phyloP scores from a whole-genome alignment of 2,888 invertebrate species.

The Callyntrura sp. region DNA sequence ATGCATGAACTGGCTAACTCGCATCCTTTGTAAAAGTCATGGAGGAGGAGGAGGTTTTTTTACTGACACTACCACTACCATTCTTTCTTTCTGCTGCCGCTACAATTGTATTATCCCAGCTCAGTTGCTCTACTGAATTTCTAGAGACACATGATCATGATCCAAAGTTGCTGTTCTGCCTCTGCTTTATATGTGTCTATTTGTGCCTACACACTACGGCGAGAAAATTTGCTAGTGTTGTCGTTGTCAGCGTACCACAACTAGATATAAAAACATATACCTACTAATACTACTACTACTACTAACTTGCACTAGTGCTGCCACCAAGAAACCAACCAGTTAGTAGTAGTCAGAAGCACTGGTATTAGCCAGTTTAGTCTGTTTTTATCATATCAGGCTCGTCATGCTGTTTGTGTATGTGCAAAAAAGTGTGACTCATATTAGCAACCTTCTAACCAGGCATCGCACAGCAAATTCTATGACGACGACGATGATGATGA shows the following conservation, averaged over 20 bases:
- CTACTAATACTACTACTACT: slow-evolving; percentile 4
- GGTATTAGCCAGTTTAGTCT: slow-evolving; percentile 52
- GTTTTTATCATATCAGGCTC: neutral
- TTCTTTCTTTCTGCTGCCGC: neutral
- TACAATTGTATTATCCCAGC: slow-evolving; percentile 36
- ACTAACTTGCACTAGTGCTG: neutral
- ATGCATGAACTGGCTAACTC: slow-evolving; percentile 18
- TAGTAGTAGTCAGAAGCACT: slow-evolving; percentile 1
- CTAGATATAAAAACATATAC: neutral
- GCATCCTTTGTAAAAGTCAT: slow-evolving; percentile 56
- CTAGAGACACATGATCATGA: neutral
- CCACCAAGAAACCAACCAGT: slow-evolving; percentile 2
- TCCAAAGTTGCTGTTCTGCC: slow-evolving; percentile 15
- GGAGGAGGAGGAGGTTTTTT: slow-evolving; percentile 16
- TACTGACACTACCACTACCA: neutral
- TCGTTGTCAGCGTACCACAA: neutral
- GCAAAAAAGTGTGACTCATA: slow-evolving; percentile 53
- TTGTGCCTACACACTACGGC: neutral
- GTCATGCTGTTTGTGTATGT: neutral
- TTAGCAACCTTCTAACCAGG: neutral
- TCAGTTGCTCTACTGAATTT: slow-evolving; percentile 27
- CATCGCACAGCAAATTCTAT: neutral
- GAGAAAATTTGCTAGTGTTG: too few species aligned
- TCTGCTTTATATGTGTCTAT: too few species aligned
- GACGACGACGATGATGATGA: neutral